Evolutionary conservation across 1,140 invertebrate genomes (phyloP).

Genomic region (Dinoponera quadriceps): DNA sequence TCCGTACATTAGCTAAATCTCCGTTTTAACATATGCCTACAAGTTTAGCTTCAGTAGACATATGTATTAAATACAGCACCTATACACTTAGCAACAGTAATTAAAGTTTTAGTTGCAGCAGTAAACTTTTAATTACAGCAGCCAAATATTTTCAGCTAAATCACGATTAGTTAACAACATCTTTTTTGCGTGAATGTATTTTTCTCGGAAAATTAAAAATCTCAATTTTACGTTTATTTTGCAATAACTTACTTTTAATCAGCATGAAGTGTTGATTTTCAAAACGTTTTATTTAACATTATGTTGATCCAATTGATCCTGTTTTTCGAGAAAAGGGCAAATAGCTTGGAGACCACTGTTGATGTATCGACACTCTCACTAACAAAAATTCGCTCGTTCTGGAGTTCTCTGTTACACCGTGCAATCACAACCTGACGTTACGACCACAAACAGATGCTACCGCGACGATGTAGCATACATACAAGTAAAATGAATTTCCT

Average conservation of each 20-base stretch:
- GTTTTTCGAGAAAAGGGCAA: not conserved
- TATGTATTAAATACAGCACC: too few species aligned
- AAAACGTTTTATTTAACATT: not conserved
- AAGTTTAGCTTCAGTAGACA: too few species aligned
- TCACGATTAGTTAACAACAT: too few species aligned
- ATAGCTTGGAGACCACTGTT: not conserved
- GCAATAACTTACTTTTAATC: not conserved
- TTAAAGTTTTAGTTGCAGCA: too few species aligned
- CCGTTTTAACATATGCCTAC: too few species aligned
- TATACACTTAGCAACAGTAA: too few species aligned
- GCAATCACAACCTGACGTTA: conserved; percentile 42
- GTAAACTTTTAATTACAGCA: too few species aligned
- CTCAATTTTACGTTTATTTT: not conserved
- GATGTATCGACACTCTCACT: not conserved
- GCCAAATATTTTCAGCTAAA: too few species aligned
- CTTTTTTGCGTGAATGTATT: too few species aligned
- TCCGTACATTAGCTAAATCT: too few species aligned
- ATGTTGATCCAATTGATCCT: not conserved
- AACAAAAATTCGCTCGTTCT: not conserved
- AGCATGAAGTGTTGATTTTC: not conserved
- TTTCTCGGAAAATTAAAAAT: too few species aligned
- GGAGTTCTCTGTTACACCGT: not conserved
- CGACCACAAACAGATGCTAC: conserved; percentile 45
- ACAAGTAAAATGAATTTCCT: conserved; percentile 43
- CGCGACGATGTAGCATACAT: not conserved